These are phyloP conservation scores for Sepiola atlantica DNA, from an alignment of 2,888 invertebrate genomes.

Conservation along the genomic window DNA sequence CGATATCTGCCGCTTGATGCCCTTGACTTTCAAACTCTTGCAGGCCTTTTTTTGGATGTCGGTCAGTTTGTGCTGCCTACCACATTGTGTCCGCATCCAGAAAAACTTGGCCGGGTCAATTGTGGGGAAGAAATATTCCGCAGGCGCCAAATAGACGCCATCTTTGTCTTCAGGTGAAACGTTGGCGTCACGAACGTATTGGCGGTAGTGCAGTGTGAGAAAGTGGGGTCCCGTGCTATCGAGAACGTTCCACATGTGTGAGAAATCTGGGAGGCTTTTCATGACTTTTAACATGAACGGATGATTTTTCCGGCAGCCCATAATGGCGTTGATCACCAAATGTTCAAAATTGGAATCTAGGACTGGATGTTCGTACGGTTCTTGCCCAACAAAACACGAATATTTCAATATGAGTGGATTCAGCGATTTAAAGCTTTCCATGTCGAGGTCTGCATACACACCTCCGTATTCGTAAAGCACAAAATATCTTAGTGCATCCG, in stretches of 20 bases:
- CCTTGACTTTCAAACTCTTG: conserved; percentile 60
- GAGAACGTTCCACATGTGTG: conserved; percentile 67
- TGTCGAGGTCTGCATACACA: conserved; percentile 71
- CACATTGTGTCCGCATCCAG: conserved; percentile 63
- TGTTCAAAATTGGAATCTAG: conserved; percentile 67
- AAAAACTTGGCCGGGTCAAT: conserved; percentile 65
- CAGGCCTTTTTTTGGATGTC: conserved; percentile 62
- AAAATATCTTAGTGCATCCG: conserved; percentile 71
- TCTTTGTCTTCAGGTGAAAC: conserved; percentile 53
- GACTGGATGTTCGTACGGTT: conserved; percentile 68
- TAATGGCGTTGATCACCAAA: conserved; percentile 68
- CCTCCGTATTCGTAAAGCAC: conserved; percentile 71
- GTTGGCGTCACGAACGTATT: conserved; percentile 54
- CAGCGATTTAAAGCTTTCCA: conserved; percentile 67
- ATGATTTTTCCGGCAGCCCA: conserved; percentile 65
- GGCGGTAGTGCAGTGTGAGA: conserved; percentile 59
- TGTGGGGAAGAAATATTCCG: conserved; percentile 69
- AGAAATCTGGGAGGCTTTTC: conserved; percentile 60
- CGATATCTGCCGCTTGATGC: conserved; percentile 56
- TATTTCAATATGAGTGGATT: conserved; percentile 64
- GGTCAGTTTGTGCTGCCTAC: conserved; percentile 57
- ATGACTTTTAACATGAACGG: conserved; percentile 67
- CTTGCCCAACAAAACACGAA: conserved; percentile 67
- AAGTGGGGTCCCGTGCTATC: conserved; percentile 71
- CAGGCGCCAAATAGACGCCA: conserved; percentile 63